Percentiles rank a stretch among this genome's conserved stretches.
Evolutionary conservation across 2,113 vertebrate genomes (phyloP).

Genomic region (Ammodytes dubius): DNA sequence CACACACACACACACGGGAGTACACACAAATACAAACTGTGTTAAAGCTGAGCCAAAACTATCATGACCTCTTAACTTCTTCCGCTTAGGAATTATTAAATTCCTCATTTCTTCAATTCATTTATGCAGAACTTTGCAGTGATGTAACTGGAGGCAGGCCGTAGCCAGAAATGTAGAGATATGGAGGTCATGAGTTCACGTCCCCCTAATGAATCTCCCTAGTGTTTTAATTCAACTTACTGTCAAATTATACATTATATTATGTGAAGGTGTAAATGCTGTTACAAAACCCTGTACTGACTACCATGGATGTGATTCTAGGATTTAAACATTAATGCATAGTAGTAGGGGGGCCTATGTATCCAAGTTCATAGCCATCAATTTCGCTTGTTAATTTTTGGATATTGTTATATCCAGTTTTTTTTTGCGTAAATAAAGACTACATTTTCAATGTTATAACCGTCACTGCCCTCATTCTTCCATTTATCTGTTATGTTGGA

Average conservation of each 20-base stretch:
- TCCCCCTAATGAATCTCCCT: too few relatives aligned
- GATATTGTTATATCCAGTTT: too few relatives aligned
- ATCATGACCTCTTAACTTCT: slow-evolving; percentile 43
- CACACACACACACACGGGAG: not conserved
- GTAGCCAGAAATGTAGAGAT: not conserved
- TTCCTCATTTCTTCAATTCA: slow-evolving; percentile 32
- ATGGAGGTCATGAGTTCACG: not conserved
- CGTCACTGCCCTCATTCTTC: too few relatives aligned
- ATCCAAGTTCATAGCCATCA: too few relatives aligned
- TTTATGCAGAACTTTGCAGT: not conserved
- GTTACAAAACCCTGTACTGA: not conserved
- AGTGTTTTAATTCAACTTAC: not conserved
- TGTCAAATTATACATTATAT: not conserved
- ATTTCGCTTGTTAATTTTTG: too few relatives aligned
- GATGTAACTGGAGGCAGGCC: not conserved
- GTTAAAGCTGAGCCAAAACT: slow-evolving; percentile 32
- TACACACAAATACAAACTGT: slow-evolving; percentile 26
- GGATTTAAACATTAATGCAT: too few relatives aligned
- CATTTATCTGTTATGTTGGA: too few relatives aligned
- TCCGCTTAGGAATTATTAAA: slow-evolving; percentile 15
- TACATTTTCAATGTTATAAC: too few relatives aligned
- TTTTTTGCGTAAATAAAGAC: too few relatives aligned
- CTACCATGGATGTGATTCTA: not conserved
- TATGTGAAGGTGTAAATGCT: not conserved
- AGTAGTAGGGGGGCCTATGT: too few relatives aligned